A percentile compares a stretch with the other conserved stretches of the same genome.
Evolutionary conservation across 2,113 vertebrate species (phyloP).

Genomic region (Neolamprologus tretocephalus): DNA sequence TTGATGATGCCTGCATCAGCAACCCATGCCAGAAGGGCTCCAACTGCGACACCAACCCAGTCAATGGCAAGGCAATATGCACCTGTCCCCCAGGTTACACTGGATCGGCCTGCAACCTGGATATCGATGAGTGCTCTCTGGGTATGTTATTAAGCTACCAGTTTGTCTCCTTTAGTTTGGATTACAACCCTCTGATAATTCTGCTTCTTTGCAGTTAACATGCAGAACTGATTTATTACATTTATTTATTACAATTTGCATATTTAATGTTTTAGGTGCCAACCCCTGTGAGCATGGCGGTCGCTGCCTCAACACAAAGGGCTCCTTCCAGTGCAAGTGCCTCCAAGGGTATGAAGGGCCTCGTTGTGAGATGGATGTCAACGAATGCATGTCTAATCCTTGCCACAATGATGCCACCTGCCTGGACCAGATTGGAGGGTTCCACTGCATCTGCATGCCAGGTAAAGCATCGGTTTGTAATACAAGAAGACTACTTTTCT

Average conservation of each 20-base stretch:
- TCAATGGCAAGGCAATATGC: conserved; percentile 96
- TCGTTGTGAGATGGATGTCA: conserved; percentile 91
- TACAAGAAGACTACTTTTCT: background rate
- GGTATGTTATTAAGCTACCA: conserved; percentile 63
- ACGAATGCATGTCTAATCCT: conserved; percentile 92
- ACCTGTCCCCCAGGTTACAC: conserved; percentile 91
- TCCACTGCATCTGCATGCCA: conserved; percentile 97
- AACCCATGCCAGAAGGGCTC: conserved; percentile 96
- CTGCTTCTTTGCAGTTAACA: background rate
- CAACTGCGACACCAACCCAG: conserved; percentile 96
- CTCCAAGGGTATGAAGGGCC: conserved; percentile 87
- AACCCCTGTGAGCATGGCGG: conserved; percentile 94
- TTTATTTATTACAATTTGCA: background rate
- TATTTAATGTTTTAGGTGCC: conserved; percentile 71
- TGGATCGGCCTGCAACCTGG: conserved; percentile 90
- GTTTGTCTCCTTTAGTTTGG: background rate
- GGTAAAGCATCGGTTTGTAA: conserved; percentile 59
- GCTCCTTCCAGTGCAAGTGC: conserved; percentile 93
- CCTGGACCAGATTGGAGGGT: conserved; percentile 91
- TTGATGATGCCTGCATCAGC: conserved; percentile 93
- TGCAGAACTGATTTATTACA: background rate
- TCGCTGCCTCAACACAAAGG: conserved; percentile 92
- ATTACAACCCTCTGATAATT: background rate
- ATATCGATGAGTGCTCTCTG: conserved; percentile 89
- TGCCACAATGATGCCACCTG: conserved; percentile 96